These are phyloP conservation scores for Rhyacichthys aspro DNA, from an alignment of 2,797 vertebrate species.

Conservation along the genomic window DNA sequence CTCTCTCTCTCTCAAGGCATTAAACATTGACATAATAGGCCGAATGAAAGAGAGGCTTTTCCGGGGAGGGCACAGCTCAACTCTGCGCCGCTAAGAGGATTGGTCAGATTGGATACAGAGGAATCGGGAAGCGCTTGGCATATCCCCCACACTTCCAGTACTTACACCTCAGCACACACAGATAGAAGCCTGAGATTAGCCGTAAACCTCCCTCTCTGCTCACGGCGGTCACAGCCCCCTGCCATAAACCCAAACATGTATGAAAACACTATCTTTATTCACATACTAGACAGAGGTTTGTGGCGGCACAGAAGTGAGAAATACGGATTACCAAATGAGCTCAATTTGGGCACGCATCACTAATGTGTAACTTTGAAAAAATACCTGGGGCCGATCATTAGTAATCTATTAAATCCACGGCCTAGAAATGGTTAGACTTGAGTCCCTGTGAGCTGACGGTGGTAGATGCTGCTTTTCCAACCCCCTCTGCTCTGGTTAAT, in stretches of 20 bases:
- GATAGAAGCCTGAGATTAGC: constrained; percentile 49
- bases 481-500: constrained; percentile 84
- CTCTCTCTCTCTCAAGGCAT: constrained; percentile 44
- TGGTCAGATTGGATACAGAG: constrained; percentile 62
- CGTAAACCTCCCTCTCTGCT: constrained; percentile 28
- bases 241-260: constrained; percentile 33
- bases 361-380: constrained; percentile 81
- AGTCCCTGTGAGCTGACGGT: constrained; percentile 60
- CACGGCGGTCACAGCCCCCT: constrained; percentile 9
- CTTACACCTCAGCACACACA: constrained; percentile 26
- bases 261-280: constrained; percentile 2
- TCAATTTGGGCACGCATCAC: constrained; percentile 55
- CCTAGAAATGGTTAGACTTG: constrained; percentile 84
- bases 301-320: constrained; percentile 44
- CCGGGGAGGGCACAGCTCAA: constrained; percentile 56
- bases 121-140: constrained; percentile 18
- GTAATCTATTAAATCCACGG: constrained; percentile 89
- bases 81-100: constrained; percentile 64
- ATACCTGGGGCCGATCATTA: constrained; percentile 82
- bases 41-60: constrained; percentile 44
- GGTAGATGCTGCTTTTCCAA: constrained; percentile 67
- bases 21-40: constrained; percentile 58
- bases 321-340: constrained; percentile 58
- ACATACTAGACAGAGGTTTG: constrained; percentile 15
- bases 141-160: constrained; percentile 41